Conservation (phyloP, 2,888 invertebrate genomes). For the Hypomecis atomaria region DNA sequence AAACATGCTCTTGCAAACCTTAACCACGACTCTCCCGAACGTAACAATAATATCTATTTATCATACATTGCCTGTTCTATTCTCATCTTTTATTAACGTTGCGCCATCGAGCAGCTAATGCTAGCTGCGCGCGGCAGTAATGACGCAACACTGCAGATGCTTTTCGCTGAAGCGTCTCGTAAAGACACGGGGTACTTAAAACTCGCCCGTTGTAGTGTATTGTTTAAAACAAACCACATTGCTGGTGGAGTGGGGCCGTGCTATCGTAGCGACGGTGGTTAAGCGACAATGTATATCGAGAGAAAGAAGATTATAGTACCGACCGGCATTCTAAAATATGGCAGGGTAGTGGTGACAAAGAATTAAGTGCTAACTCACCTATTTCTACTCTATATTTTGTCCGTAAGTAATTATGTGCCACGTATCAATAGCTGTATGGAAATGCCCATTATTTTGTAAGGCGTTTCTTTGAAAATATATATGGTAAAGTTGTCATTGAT, state of each 20-base stretch:
- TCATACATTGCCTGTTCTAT: constrained; percentile 48
- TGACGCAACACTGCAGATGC: constrained; percentile 39
- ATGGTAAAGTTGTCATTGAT: not conserved
- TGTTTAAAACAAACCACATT: constrained; percentile 66
- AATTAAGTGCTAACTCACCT: no score
- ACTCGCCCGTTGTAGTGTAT: constrained; percentile 46
- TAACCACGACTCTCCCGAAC: constrained; percentile 39
- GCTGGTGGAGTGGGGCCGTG: constrained; percentile 53
- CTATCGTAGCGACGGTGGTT: constrained; percentile 43
- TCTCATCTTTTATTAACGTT: constrained; percentile 22
- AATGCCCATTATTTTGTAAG: not conserved
- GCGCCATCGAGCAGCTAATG: constrained; percentile 41
- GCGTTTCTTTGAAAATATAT: constrained; percentile 9
- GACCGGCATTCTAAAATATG: constrained; percentile 30
- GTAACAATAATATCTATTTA: constrained; percentile 32
- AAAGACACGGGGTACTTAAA: constrained; percentile 56
- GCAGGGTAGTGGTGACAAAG: no score
- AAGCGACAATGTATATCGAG: constrained; percentile 59
- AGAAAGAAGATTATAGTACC: constrained; percentile 36
- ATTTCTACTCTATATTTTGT: no score
- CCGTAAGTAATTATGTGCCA: no score
- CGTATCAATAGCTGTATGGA: no score
- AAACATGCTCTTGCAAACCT: constrained; percentile 40
- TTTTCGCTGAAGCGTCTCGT: constrained; percentile 42
- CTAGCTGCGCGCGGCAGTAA: constrained; percentile 32